These are phyloP conservation scores for Chironomus tentans DNA, from an alignment of 2,888 invertebrate genomes.

Conservation along the genomic window DNA sequence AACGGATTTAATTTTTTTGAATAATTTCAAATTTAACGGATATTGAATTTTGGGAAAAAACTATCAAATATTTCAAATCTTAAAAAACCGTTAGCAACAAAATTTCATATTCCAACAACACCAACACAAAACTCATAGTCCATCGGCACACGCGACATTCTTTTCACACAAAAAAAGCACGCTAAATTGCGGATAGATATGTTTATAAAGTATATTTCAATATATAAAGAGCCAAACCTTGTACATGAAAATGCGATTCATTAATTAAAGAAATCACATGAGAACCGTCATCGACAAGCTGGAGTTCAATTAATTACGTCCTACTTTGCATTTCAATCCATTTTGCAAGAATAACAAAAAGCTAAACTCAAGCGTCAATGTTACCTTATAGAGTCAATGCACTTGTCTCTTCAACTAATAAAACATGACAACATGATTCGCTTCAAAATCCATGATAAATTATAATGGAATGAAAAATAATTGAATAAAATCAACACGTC, in stretches of 20 bases:
- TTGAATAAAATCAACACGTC: not conserved
- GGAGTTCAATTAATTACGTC: not conserved
- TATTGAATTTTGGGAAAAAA: too few relatives aligned
- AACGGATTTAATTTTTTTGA: too few relatives aligned
- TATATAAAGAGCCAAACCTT: not conserved
- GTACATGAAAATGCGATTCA: not conserved
- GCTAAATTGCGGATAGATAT: too few relatives aligned
- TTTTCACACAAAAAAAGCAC: too few relatives aligned
- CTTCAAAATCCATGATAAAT: not conserved
- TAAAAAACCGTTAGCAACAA: not conserved
- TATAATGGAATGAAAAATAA: not conserved
- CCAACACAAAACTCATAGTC: too few relatives aligned
- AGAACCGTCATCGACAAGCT: not conserved
- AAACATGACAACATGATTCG: not conserved
- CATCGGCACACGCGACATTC: too few relatives aligned
- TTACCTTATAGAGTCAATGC: not conserved
- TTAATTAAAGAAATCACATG: conserved; percentile 5
- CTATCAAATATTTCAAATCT: too few relatives aligned
- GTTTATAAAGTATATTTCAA: too few relatives aligned
- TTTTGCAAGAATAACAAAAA: not conserved
- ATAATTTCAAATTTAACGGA: too few relatives aligned
- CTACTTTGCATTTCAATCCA: not conserved
- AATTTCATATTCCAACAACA: too few relatives aligned
- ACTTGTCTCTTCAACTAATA: not conserved
- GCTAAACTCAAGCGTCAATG: not conserved